Evolutionary conservation across 2,113 vertebrate genomes (phyloP).

Genomic region (Oxyura jamaicensis): DNA sequence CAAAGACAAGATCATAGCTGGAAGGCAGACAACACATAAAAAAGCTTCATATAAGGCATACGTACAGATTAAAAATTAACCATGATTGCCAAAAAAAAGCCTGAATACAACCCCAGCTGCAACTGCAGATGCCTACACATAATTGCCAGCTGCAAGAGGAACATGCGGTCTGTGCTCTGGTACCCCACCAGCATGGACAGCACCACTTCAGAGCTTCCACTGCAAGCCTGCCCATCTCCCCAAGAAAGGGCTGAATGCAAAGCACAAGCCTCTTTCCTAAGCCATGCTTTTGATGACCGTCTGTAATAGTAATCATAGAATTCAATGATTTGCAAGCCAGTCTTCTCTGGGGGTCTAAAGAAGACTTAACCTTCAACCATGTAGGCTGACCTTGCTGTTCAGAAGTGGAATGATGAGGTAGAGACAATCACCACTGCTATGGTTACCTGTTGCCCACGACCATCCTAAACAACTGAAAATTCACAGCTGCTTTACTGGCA

Average conservation of each 20-base stretch:
- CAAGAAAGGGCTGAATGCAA: neutral
- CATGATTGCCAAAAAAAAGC: neutral
- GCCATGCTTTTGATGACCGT: neutral
- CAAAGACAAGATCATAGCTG: neutral
- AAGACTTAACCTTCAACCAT: neutral
- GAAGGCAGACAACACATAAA: slow-evolving; percentile 14
- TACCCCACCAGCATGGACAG: neutral
- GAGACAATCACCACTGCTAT: neutral
- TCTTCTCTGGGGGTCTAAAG: neutral
- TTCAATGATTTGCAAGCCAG: neutral
- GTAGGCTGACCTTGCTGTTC: neutral
- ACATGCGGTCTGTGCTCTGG: neutral
- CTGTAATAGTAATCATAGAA: neutral
- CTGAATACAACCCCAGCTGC: neutral
- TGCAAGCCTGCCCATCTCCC: neutral
- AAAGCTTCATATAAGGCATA: neutral
- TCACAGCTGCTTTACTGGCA: neutral
- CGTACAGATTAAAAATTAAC: slow-evolving; percentile 44
- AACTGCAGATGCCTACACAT: neutral
- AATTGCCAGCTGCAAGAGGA: neutral
- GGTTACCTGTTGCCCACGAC: neutral
- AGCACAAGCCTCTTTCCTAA: neutral
- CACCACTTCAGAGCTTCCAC: neutral
- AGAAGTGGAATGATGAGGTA: neutral
- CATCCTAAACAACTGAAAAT: neutral